Base-by-base conservation (phyloP, 2,797 vertebrate species). In the Tokudaia muenninki region DNA sequence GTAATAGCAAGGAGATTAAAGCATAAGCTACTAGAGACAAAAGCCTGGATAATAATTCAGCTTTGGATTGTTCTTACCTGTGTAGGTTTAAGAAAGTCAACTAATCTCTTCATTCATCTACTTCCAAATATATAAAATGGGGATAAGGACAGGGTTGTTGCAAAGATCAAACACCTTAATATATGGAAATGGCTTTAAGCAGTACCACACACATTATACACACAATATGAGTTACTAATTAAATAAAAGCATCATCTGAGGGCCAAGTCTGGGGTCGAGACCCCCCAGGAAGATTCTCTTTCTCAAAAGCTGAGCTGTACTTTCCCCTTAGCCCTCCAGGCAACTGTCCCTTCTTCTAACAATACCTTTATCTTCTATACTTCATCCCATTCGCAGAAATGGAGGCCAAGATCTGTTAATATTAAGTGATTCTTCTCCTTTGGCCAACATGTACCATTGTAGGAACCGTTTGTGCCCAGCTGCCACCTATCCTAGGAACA, bases 61-160 rank as follows among this genome's bases (percentile, higher is more conserved):
- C 22, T 50, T 96, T 87, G 2, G 9, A 31, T 55, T 16, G 44
- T 83, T 92, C 91, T 83, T 78, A 81, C n/a, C 52, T 81, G 50
- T 31, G 44, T 87, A n/a, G 65, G 52, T 59, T 63, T 89, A 65
- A 92, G 77, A 74, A 87, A 90, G 81, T 92, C 65, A 61, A 31
- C 21, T 65, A 34, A 92, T 57, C 41, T 87, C 75, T 91, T 52
- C 59, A 57, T 44, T 65, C 57, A 59, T 87, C 96, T 61, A 1
- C 59, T 87, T 90, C 63, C 83, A 80, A 70, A 84, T 14, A 12
- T 91, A 79, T 50, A 87, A 92, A 94, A 75, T 34, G 50, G 10
- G 3, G 14, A 29, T 72, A n/a, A 91, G 3, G 12, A 26, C 24
- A 83, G 12, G 87, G 81, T 21, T 78, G 21, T 22, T 44, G 5